These are phyloP conservation scores for Nycticryphes semicollaris DNA, from an alignment of 2,113 vertebrate species.

Conservation along the genomic window DNA sequence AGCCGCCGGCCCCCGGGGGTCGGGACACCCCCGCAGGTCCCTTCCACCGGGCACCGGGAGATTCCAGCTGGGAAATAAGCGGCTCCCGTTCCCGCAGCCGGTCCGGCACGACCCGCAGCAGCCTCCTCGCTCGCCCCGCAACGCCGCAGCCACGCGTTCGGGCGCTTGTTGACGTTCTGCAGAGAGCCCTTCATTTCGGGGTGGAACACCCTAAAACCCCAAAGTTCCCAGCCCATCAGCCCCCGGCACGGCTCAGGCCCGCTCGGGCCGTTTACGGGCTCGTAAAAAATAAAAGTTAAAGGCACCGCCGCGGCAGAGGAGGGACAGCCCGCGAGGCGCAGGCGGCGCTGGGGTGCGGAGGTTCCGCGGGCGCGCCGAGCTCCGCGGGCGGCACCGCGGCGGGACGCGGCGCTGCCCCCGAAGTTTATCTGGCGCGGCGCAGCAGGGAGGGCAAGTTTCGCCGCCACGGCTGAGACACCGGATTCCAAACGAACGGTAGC, in stretches of 20 bases:
- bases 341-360: neutral
- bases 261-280: fast-evolving
- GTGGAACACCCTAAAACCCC: neutral
- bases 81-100: neutral
- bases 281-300: neutral
- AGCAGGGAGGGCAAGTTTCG: neutral
- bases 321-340: neutral
- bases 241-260: neutral
- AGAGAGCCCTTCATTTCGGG: fast-evolving
- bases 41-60: neutral
- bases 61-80: neutral
- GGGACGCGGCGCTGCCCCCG: neutral
- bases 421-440: neutral
- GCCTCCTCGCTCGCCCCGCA: neutral
- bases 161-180: neutral
- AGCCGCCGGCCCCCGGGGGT: neutral
- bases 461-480: neutral
- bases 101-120: neutral
- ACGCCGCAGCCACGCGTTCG: neutral
- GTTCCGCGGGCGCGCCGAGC: neutral
- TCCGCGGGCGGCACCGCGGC: neutral
- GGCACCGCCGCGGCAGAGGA: neutral
- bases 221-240: neutral
- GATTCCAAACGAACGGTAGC: neutral
- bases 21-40: neutral